A percentile compares a stretch with the other conserved stretches of the same genome.
Conservation (phyloP, 2,113 vertebrate species). For the Bagarius yarrelli region DNA sequence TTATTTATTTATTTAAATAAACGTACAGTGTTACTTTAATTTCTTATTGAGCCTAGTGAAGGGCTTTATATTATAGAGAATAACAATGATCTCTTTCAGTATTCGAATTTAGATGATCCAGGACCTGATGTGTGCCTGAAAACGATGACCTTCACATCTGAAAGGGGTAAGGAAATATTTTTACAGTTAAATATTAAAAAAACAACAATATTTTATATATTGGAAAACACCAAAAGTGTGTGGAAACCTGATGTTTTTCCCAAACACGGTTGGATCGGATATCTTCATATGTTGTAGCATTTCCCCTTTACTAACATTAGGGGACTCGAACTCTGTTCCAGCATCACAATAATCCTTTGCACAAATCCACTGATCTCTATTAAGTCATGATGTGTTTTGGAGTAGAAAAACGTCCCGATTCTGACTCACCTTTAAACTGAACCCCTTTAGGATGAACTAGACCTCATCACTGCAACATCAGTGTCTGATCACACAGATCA, state of each 20-base stretch:
- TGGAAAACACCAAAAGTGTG: no score
- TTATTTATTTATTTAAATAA: no score
- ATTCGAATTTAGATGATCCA: conserved; percentile 56
- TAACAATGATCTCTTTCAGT: conserved; percentile 55
- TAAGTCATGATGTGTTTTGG: neutral
- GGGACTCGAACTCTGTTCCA: no score
- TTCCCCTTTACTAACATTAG: no score
- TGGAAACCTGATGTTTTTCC: no score
- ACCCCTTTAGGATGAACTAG: neutral
- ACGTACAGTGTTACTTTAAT: no score
- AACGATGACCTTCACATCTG: conserved; percentile 51
- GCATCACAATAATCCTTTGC: no score
- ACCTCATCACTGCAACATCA: neutral
- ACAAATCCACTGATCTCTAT: no score
- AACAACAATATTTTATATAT: no score
- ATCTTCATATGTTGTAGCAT: no score
- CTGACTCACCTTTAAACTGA: neutral
- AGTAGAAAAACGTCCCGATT: neutral
- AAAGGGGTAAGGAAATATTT: neutral
- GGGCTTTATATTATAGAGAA: neutral
- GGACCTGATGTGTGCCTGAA: conserved; percentile 59
- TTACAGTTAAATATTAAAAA: no score
- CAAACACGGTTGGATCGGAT: no score
- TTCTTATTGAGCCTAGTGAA: neutral
- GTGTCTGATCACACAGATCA: neutral